These are phyloP conservation scores for Microchrysa polita DNA, from an alignment of 2,888 invertebrate species.

Conservation along the genomic window DNA sequence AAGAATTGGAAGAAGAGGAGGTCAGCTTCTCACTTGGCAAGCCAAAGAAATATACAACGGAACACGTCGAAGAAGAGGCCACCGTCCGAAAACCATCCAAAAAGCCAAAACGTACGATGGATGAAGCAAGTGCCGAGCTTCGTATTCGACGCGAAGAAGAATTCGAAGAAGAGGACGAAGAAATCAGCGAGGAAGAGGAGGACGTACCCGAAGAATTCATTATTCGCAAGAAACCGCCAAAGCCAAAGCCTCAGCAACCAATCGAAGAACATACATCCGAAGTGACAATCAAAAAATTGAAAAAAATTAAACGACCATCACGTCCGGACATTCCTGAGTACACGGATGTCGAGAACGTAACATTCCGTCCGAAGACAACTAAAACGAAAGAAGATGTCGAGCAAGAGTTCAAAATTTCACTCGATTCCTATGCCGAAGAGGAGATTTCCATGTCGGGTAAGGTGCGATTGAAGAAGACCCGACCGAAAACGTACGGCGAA, in stretches of 20 bases:
- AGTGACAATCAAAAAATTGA: constrained; percentile 78
- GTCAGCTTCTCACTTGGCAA: constrained; percentile 60
- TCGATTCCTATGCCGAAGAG: constrained; percentile 88
- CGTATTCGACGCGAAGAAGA: constrained; percentile 55
- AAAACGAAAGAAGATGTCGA: constrained; percentile 88
- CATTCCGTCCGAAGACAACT: constrained; percentile 78
- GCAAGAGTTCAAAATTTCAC: constrained; percentile 87
- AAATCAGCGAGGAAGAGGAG: constrained; percentile 53
- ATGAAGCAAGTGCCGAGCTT: constrained; percentile 63
- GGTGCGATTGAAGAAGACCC: constrained; percentile 79
- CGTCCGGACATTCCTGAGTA: constrained; percentile 75
- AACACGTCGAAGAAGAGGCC: constrained; percentile 63
- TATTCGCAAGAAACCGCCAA: constrained; percentile 63
- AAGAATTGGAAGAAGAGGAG: constrained; percentile 58
- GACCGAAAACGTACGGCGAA: constrained; percentile 78
- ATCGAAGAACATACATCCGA: constrained; percentile 72
- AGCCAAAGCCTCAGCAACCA: constrained; percentile 65
- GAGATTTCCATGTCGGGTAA: constrained; percentile 88
- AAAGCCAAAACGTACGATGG: constrained; percentile 56
- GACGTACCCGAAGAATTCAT: constrained; percentile 64
- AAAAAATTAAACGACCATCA: constrained; percentile 72
- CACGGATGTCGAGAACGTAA: constrained; percentile 80
- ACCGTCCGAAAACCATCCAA: constrained; percentile 61
- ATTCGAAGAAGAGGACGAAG: constrained; percentile 44
- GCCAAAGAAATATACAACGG: constrained; percentile 59